phyloP scores from a whole-genome alignment of 2,113 vertebrate species.

The Vombatus ursinus region DNA sequence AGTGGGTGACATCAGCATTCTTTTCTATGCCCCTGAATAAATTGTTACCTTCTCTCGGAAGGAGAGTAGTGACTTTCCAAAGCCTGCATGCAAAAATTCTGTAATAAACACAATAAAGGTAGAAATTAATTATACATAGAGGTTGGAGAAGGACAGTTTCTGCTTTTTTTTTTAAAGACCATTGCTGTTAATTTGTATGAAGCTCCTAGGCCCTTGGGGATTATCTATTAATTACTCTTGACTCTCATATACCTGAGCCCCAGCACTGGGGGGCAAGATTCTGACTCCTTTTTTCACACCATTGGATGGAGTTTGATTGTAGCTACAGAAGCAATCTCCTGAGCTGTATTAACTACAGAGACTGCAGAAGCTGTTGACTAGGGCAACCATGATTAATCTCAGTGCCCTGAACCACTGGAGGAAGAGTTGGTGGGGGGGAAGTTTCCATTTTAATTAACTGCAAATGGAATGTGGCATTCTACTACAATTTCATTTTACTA shows the following conservation, averaged over 20 bases:
- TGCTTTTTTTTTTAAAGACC: background rate
- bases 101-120: conserved; percentile 49
- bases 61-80: conserved; percentile 47
- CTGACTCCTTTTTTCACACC: conserved; percentile 43
- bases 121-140: conserved; percentile 46
- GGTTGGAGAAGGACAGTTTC: conserved; percentile 24
- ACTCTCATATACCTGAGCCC: conserved; percentile 23
- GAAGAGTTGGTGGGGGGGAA: conserved; percentile 14
- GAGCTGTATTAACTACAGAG: conserved; percentile 60
- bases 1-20: conserved; percentile 42
- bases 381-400: conserved; percentile 70
- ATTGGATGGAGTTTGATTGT: conserved; percentile 63
- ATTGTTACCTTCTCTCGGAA: conserved; percentile 24
- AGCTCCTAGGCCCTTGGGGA: conserved; percentile 23
- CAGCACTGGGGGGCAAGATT: conserved; percentile 28
- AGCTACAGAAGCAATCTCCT: conserved; percentile 63
- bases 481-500: conserved; percentile 33
- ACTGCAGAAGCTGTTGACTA: conserved; percentile 72
- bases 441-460: conserved; percentile 63
- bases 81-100: background rate
- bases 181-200: conserved; percentile 20
- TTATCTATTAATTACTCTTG: conserved; percentile 56
- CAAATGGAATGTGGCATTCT: conserved; percentile 16
- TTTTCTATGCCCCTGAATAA: conserved; percentile 29
- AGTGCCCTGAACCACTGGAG: conserved; percentile 48